Evolutionary conservation across 53 echinoderm and acorn worm genomes (phyloP), one percentile per base, ranked within the genome.

Genomic region (Luidia sarsii): DNA sequence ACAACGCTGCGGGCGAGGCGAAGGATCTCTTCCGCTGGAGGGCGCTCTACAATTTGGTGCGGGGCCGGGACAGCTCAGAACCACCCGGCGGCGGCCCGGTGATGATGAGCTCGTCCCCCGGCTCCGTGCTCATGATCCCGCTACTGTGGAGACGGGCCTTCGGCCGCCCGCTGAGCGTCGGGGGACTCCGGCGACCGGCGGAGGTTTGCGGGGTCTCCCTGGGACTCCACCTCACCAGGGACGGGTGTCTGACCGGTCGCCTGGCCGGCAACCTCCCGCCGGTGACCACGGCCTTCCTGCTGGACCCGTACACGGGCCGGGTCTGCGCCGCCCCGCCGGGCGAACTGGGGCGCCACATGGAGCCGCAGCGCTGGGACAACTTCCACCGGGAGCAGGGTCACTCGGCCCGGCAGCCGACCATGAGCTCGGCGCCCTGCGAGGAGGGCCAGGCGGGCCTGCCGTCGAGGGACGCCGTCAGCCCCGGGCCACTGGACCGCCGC

Each of bases 361-460:
- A 71, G 53, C 20, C 54, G 72, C 72, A 35, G 53, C 21, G 35
- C 37, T 71, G 72, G 72, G 72, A 71, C 54, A 71, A 71, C 22
- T 35, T 71, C 33, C 35, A 71, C 54, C 8, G 7, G 55, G 38
- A 16, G 69, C 41, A 41, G 11, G 41, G 11, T n/a, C 23, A 70
- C 8, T 30, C 23, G 54, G 55, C 48, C 55, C 4, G 32, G 52
- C 72, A 71, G 25, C 72, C 72, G 21, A 30, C 48, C 37, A 53
- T 55, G 28, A 35, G 34, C 33, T 52, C 55, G n/a, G 55, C 54
- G 16, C 1, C 23, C 24, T 20, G 36, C 29, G 53, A 71, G 2
- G 34, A 18, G 15, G 35, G 18, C 13, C 7, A 7, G 7, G n/a
- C n/a, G n/a, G n/a, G n/a, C n/a, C n/a, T n/a, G n/a, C 18, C 18